Conservation (phyloP, 37 sponge, comb jelly and placozoan genomes). For the Crambe crambe region DNA sequence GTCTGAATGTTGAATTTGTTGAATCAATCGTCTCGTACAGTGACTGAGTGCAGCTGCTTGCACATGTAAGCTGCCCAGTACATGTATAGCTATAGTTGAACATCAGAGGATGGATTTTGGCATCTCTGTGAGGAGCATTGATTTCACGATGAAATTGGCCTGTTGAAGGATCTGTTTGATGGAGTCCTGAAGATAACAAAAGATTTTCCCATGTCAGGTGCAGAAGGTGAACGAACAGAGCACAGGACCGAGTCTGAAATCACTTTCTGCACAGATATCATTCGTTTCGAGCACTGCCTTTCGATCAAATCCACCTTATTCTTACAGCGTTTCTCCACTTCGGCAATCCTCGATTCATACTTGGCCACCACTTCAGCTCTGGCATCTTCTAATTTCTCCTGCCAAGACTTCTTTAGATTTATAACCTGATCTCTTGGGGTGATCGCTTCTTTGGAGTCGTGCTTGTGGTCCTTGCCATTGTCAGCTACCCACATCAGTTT, state of each 20-base stretch:
- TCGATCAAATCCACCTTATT: constrained; percentile 42
- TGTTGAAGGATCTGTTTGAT: too few relatives aligned
- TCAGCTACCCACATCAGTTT: too few relatives aligned
- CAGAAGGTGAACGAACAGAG: not conserved
- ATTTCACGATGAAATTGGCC: too few relatives aligned
- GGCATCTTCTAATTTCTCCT: constrained; percentile 54
- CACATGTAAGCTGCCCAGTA: too few relatives aligned
- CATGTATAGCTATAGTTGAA: too few relatives aligned
- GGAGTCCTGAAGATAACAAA: not conserved
- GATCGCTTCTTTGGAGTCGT: constrained; percentile 32
- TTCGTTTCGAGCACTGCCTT: constrained; percentile 33
- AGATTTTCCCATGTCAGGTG: not conserved
- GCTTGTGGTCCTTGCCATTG: constrained; percentile 39
- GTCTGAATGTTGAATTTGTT: too few relatives aligned
- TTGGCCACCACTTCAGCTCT: constrained; percentile 56
- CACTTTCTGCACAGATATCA: too few relatives aligned
- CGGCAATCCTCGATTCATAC: constrained; percentile 59
- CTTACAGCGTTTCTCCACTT: constrained; percentile 49
- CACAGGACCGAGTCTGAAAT: not conserved
- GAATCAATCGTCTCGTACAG: too few relatives aligned
- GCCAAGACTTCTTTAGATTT: constrained; percentile 26
- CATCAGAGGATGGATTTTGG: too few relatives aligned
- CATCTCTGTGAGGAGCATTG: too few relatives aligned
- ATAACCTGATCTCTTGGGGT: not conserved
- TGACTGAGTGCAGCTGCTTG: too few relatives aligned